Evolutionary conservation across 2,797 vertebrate genomes (phyloP).

Genomic region (Pseudomugil tenellus): DNA sequence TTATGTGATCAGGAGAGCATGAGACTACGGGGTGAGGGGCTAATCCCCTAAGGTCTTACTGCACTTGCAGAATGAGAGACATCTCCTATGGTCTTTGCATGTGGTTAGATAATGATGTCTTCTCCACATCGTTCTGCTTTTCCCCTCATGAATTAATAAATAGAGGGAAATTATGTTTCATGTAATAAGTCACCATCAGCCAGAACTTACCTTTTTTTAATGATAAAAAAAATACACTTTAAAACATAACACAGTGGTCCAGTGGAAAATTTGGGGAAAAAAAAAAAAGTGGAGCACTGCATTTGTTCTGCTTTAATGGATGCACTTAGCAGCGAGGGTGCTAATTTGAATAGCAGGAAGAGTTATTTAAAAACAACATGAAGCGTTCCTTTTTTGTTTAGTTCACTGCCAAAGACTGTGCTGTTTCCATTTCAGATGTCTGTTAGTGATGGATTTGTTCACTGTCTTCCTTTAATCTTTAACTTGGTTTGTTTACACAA

Average conservation of each 20-base stretch:
- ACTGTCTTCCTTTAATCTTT: neutral
- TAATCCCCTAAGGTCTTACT: conserved; percentile 65
- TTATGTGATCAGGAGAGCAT: conserved; percentile 67
- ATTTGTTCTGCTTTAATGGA: conserved; percentile 32
- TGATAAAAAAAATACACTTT: conserved; percentile 20
- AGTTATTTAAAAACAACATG: conserved; percentile 10
- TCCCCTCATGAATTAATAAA: conserved; percentile 52
- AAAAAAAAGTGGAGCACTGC: conserved; percentile 1
- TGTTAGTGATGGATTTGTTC: neutral
- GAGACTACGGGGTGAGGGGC: conserved; percentile 57
- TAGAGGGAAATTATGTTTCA: conserved; percentile 40
- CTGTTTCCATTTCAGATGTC: neutral
- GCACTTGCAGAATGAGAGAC: conserved; percentile 57
- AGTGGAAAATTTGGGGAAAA: conserved; percentile 2
- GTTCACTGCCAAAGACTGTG: neutral
- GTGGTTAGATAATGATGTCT: conserved; percentile 62
- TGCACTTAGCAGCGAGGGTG: conserved; percentile 2
- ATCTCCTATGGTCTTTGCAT: conserved; percentile 50
- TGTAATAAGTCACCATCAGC: conserved; percentile 23
- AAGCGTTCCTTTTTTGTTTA: conserved; percentile 20
- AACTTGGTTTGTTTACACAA: neutral
- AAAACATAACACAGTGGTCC: conserved; percentile 13
- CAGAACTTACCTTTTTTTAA: no score
- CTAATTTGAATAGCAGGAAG: conserved; percentile 17
- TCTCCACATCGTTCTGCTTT: conserved; percentile 30